Conservation (phyloP, 1,140 invertebrate genomes). For the Tetragonula clypearis region DNA sequence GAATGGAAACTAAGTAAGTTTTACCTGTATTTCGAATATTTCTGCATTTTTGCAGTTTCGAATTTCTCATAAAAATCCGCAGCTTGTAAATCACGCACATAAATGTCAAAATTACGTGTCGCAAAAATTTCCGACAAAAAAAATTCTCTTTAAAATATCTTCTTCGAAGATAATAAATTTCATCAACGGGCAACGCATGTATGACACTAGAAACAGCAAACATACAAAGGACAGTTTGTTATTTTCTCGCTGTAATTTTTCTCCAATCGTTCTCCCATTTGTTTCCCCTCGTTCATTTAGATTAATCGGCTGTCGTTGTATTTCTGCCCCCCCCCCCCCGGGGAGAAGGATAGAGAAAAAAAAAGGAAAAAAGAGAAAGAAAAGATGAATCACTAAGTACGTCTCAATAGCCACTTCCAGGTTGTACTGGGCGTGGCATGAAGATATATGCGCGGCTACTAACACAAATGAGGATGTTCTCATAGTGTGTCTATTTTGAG, state of each 20-base stretch:
- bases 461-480: constrained; percentile 11
- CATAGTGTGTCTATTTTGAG: constrained; percentile 39
- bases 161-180: not conserved
- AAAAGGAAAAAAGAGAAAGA: not conserved
- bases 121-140: not conserved
- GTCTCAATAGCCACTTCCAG: constrained; percentile 35
- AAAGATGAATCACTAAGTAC: constrained; percentile 27
- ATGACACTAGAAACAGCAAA: not conserved
- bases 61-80: no score
- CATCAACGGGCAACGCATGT: not conserved
- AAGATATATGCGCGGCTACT: constrained; percentile 30
- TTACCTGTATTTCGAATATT: no score
- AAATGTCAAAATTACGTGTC: not conserved
- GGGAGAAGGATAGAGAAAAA: not conserved
- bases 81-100: no score
- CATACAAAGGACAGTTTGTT: not conserved
- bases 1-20: no score
- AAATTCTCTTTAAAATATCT: not conserved
- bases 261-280: not conserved
- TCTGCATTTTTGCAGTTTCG: no score
- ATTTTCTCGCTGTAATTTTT: constrained; percentile 2
- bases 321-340: not conserved
- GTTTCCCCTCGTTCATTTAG: not conserved
- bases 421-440: constrained; percentile 19
- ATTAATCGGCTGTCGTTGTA: constrained; percentile 37